These are phyloP conservation scores for Spilogale gracilis DNA, from an alignment of 2,113 vertebrate genomes.

Conservation along the genomic window DNA sequence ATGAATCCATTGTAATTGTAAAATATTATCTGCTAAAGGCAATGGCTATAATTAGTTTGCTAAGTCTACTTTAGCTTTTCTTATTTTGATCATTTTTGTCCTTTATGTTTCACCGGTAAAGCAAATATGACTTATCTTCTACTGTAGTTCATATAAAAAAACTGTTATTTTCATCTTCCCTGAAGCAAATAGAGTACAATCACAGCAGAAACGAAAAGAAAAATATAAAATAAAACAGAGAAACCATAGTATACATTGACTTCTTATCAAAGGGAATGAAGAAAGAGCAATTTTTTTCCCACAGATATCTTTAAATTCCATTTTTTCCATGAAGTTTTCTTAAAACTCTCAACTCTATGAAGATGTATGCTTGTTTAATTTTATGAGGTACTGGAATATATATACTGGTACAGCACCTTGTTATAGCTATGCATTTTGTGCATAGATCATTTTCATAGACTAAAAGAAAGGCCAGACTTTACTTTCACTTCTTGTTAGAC, in stretches of 20 bases:
- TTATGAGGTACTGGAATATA: background rate
- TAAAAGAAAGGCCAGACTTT: slow-evolving; percentile 17
- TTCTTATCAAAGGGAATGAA: background rate
- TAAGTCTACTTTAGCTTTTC: background rate
- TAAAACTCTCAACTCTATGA: background rate
- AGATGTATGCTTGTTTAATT: background rate
- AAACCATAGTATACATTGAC: background rate
- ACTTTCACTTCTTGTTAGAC: background rate
- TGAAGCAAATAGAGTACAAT: slow-evolving; percentile 38
- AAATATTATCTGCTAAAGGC: slow-evolving; percentile 43
- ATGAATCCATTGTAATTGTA: background rate
- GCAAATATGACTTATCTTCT: background rate
- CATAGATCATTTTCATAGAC: background rate
- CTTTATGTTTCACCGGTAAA: slow-evolving; percentile 25
- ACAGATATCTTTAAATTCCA: background rate
- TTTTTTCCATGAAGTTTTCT: background rate
- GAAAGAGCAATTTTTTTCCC: background rate
- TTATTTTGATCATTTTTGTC: slow-evolving; percentile 51
- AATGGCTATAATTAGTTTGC: slow-evolving; percentile 56
- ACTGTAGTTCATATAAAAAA: slow-evolving; percentile 16
- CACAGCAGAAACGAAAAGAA: background rate
- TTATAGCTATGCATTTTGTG: background rate
- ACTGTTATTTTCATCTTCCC: slow-evolving; percentile 48
- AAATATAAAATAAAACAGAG: background rate
- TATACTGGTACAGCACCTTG: background rate